A percentile compares a stretch with the other conserved stretches of the same genome.
Evolutionary conservation across 2,113 vertebrate species (phyloP).

Genomic region (Myotis lucifugus): DNA sequence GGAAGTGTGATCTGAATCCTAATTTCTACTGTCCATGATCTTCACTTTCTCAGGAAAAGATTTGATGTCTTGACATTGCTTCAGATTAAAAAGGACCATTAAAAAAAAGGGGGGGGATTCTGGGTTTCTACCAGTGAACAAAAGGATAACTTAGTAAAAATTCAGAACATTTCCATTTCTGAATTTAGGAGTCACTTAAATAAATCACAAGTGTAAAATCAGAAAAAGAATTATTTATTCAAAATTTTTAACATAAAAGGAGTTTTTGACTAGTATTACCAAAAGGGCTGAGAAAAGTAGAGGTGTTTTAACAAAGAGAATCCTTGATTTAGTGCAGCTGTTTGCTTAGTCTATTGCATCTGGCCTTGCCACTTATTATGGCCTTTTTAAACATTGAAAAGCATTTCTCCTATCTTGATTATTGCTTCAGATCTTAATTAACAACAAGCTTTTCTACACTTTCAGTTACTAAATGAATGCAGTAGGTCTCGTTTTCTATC

Average conservation of each 20-base stretch:
- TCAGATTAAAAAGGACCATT: background rate
- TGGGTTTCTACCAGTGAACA: slow-evolving; percentile 48
- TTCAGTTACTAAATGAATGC: slow-evolving; percentile 67
- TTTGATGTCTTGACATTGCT: slow-evolving; percentile 53
- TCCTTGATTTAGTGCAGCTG: slow-evolving; percentile 58
- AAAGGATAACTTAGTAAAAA: slow-evolving; percentile 27
- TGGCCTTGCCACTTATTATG: slow-evolving; percentile 47
- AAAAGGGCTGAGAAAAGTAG: slow-evolving; percentile 66
- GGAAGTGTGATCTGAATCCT: slow-evolving; percentile 67
- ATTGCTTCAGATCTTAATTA: slow-evolving; percentile 77
- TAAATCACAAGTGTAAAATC: slow-evolving; percentile 57
- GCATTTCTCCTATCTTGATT: slow-evolving; percentile 52
- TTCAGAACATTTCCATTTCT: slow-evolving; percentile 23
- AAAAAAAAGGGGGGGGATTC: background rate
- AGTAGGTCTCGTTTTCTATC: background rate
- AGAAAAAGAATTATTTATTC: slow-evolving; percentile 70
- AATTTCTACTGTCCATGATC: slow-evolving; percentile 61
- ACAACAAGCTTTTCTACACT: slow-evolving; percentile 47
- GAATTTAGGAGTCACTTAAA: background rate
- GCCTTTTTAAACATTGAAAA: slow-evolving; percentile 67
- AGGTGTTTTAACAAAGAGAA: slow-evolving; percentile 75
- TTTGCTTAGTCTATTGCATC: slow-evolving; percentile 60
- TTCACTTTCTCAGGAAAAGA: slow-evolving; percentile 48
- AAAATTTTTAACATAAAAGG: slow-evolving; percentile 53
- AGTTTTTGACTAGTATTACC: slow-evolving; percentile 65